Conservation (phyloP, 2,797 vertebrate genomes). For the Taeniopygia guttata region DNA sequence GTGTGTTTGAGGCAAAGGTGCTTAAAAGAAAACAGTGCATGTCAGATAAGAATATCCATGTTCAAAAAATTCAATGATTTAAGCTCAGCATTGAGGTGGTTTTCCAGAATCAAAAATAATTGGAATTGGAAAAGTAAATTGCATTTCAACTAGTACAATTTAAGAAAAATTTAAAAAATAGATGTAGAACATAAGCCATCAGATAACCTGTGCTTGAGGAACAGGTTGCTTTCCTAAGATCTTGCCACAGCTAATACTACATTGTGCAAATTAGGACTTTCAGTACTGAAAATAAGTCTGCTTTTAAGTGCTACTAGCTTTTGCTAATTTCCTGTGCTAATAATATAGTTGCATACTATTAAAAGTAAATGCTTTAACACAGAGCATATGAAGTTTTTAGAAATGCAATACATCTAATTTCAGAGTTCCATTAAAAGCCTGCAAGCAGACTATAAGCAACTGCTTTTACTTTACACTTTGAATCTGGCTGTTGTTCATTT, state of each 20-base stretch:
- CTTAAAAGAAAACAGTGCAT: not conserved
- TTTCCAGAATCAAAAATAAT: not conserved
- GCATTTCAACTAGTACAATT: not conserved
- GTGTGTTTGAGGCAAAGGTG: not conserved
- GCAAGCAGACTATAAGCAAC: not conserved
- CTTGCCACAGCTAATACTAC: not conserved
- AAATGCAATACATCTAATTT: not conserved
- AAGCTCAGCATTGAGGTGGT: not conserved
- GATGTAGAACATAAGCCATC: not conserved
- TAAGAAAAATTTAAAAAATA: not conserved
- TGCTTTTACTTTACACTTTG: not conserved
- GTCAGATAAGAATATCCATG: not conserved
- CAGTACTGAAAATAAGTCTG: not conserved
- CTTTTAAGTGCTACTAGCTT: not conserved
- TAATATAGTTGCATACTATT: not conserved
- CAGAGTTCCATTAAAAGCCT: not conserved
- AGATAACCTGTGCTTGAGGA: not conserved
- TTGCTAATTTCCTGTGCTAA: not conserved
- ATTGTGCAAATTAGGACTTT: not conserved
- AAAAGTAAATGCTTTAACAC: not conserved
- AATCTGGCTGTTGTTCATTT: not conserved
- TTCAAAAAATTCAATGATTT: not conserved
- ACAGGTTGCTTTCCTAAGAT: not conserved
- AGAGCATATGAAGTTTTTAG: not conserved
- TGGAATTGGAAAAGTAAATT: not conserved